Percentiles rank a stretch among this genome's conserved stretches.
phyloP scores from a whole-genome alignment of 2,113 vertebrate genomes.

The Garra rufa region DNA sequence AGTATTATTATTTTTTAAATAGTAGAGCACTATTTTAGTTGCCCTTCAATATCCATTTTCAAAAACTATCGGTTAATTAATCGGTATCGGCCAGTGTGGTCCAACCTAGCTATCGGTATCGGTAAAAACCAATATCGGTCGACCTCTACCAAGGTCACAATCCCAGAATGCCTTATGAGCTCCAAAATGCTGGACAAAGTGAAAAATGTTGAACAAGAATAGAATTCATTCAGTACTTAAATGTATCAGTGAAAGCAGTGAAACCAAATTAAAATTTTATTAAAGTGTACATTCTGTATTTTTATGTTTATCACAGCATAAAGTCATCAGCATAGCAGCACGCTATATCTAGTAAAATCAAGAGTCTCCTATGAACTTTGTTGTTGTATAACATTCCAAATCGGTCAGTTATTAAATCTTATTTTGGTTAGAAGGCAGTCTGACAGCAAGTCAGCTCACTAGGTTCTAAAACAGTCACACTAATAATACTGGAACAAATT shows the following conservation, averaged over 20 bases:
- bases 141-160: too few species aligned
- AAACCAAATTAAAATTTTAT: background rate
- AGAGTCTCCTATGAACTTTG: background rate
- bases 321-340: background rate
- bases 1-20: too few species aligned
- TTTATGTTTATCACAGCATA: background rate
- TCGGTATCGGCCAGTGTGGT: too few species aligned
- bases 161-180: background rate
- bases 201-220: background rate
- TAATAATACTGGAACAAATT: background rate
- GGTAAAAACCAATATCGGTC: too few species aligned
- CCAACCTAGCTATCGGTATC: too few species aligned
- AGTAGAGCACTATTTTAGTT: too few species aligned
- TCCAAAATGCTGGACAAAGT: background rate
- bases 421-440: background rate
- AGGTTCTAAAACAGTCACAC: background rate
- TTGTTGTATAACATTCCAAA: background rate
- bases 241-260: background rate
- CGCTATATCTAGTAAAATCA: background rate
- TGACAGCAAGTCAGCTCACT: background rate
- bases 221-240: background rate
- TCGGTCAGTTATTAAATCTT: background rate
- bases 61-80: too few species aligned
- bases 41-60: too few species aligned
- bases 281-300: background rate